Conservation (phyloP, 2,113 vertebrate genomes). For the Naja naja region DNA sequence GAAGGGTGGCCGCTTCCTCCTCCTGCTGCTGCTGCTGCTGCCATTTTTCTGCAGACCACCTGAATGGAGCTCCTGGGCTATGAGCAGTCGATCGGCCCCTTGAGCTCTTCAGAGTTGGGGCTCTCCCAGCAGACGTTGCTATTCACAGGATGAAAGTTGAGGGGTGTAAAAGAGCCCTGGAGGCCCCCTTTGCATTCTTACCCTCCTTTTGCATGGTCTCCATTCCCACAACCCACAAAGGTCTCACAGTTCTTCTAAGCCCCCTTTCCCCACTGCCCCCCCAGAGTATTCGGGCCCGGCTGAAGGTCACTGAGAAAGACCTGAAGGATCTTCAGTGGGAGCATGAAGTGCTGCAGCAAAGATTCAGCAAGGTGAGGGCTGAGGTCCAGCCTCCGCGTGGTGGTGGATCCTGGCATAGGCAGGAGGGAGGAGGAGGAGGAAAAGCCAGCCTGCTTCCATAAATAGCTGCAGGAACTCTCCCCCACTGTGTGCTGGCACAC, state of each 20-base stretch:
- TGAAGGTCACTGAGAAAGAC: slow-evolving; percentile 74
- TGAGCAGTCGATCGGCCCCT: neutral
- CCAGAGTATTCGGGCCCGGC: slow-evolving; percentile 71
- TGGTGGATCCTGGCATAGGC: slow-evolving; percentile 25
- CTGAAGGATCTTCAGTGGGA: slow-evolving; percentile 80
- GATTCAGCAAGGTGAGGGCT: slow-evolving; percentile 78
- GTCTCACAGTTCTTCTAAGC: neutral
- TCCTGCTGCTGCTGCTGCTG: neutral
- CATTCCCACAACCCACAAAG: neutral
- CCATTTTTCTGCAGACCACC: neutral
- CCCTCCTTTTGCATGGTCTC: neutral
- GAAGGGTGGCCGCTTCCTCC: neutral
- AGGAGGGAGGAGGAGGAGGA: neutral
- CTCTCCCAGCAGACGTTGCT: neutral
- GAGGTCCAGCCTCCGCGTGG: too few species aligned
- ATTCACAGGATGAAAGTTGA: neutral
- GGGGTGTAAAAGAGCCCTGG: neutral
- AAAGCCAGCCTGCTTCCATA: neutral
- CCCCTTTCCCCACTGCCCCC: neutral
- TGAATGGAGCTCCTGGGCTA: neutral
- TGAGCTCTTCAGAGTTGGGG: neutral
- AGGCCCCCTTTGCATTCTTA: neutral
- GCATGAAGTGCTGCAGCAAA: slow-evolving; percentile 79
- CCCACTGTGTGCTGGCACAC: neutral
- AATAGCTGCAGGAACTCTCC: neutral